Evolutionary conservation across 1,140 invertebrate genomes (phyloP).

Genomic region (Dinoponera quadriceps): DNA sequence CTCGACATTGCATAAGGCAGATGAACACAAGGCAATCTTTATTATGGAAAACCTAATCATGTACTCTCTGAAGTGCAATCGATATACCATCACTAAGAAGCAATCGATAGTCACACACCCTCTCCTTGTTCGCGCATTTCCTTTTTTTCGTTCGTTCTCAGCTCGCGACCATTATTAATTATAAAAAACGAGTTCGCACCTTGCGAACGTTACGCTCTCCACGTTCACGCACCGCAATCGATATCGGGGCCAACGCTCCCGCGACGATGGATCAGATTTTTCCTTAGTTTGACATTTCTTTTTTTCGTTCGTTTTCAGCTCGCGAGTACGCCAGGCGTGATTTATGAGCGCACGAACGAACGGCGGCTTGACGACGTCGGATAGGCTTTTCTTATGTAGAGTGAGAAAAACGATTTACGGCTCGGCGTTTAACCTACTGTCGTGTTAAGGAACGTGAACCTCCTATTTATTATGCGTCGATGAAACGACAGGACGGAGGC

Average conservation of each 20-base stretch:
- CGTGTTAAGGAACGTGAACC: conserved; percentile 38
- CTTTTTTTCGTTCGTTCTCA: no score
- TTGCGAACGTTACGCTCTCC: not conserved
- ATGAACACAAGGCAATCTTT: no score
- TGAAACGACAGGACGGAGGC: conserved; percentile 18
- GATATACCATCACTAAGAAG: no score
- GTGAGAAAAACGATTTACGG: conserved; percentile 50
- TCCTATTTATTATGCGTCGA: conserved; percentile 56
- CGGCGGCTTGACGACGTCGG: conserved; percentile 20
- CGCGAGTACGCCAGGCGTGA: conserved; percentile 31
- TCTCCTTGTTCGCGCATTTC: no score
- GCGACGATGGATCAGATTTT: conserved; percentile 26
- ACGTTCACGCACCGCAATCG: conserved; percentile 1
- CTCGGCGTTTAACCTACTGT: conserved; percentile 46
- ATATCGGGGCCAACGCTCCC: conserved; percentile 11
- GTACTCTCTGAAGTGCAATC: no score
- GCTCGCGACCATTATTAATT: not conserved
- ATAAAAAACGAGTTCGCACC: not conserved
- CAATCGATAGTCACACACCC: no score
- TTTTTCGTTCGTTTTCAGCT: conserved; percentile 22
- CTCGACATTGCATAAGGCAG: no score
- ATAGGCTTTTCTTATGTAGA: conserved; percentile 50
- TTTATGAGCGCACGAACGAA: conserved; percentile 19
- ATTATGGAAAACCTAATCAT: no score
- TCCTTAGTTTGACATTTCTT: conserved; percentile 31